phyloP scores from a whole-genome alignment of 2,797 vertebrate species.

The Gadopsis bispinosus region DNA sequence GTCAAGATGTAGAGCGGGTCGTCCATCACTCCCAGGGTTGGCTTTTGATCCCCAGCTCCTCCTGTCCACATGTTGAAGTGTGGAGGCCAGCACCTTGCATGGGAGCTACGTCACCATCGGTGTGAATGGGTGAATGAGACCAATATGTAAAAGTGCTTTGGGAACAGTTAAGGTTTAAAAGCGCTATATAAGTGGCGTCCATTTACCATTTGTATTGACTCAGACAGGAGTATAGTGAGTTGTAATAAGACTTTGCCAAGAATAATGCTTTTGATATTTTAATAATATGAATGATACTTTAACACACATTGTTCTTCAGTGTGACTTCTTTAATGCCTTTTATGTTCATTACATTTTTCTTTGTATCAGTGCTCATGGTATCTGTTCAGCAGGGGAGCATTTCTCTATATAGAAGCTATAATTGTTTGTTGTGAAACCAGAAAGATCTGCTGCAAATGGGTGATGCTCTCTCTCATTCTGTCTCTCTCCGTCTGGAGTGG shows the following conservation, averaged over 20 bases:
- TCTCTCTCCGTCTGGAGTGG: conserved; percentile 20
- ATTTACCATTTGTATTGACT: too few relatives aligned
- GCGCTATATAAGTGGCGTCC: too few relatives aligned
- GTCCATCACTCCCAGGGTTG: too few relatives aligned
- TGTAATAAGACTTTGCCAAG: not conserved
- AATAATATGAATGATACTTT: not conserved
- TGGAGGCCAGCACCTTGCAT: too few relatives aligned
- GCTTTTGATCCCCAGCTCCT: too few relatives aligned
- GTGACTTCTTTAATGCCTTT: not conserved
- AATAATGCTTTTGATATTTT: not conserved
- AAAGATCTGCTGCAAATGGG: conserved; percentile 12
- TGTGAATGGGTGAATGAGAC: too few relatives aligned
- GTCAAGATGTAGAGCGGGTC: too few relatives aligned
- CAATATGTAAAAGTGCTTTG: too few relatives aligned
- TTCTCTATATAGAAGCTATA: not conserved
- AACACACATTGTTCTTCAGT: not conserved
- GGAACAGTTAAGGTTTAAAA: too few relatives aligned
- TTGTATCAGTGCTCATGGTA: not conserved
- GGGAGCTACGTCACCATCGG: too few relatives aligned
- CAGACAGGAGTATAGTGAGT: not conserved
- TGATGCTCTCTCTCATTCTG: conserved; percentile 1
- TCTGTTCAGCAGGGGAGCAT: not conserved
- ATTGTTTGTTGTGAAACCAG: conserved; percentile 7
- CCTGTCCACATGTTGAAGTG: too few relatives aligned
- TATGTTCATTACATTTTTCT: not conserved